Base-by-base conservation (phyloP, 2,797 vertebrate genomes). In the Echiichthys vipera region DNA sequence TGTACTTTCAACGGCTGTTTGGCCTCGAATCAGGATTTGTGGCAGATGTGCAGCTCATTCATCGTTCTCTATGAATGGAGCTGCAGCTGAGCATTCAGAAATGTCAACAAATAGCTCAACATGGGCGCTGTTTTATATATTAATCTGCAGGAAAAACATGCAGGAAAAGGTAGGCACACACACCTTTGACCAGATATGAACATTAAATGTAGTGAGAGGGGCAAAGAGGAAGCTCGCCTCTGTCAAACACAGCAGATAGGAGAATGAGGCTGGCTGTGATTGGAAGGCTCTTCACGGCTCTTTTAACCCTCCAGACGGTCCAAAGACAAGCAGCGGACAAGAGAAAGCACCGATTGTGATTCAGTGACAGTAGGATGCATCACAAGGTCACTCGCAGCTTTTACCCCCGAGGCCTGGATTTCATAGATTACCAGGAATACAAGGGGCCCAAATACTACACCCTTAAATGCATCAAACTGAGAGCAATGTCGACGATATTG, bases 371-470 rank as follows among this genome's bases (percentile, higher is more conserved):
- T 18, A 42, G 25, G 71, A 79, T 76, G 67, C 65, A 73, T 77
- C 2, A 55, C 81, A 90, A 91, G 84, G 87, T 91, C 83, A 87
- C 56, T 57, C 32, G 15, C 42, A 54, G 71, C 22, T 45, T 5
- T 66, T 63, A 7, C 65, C 12, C 24, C 39, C 30, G 29, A 65
- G 27, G 43, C 40, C 43, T 49, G 45, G 3, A 42, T 64, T 45
- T n/a, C 30, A 74, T 9, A 22, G 11, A 53, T 63, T 43, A 45
- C 4, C 32, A 47, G 3, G 18, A 34, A 65, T 3, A 8, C 7
- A 20, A 7, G n/a, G 10, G 59, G 30, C 34, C 7, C 5, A 22
- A 11, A 50, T 18, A n/a, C n/a, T 5, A 2, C 34, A 56, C 7
- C 62, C 7, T 55, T 15, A 10, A 43, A 40, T 7, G 13, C 12